Evolutionary conservation across 2,113 vertebrate genomes (phyloP).

Genomic region (Scomber scombrus): DNA sequence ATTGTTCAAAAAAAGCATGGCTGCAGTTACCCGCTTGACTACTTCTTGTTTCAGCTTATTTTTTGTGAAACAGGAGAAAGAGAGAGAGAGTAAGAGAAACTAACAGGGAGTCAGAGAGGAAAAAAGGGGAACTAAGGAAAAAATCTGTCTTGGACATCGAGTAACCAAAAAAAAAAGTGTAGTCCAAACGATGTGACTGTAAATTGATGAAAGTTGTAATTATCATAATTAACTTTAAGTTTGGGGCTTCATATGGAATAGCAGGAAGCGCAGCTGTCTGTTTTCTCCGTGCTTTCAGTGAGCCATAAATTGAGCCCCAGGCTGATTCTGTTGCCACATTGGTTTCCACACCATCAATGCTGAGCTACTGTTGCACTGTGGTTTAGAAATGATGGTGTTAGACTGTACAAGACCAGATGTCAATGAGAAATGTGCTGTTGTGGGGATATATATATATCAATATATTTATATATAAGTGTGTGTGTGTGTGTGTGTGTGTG

Average conservation of each 20-base stretch:
- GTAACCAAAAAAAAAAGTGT: constrained; percentile 34
- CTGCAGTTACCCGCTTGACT: constrained; percentile 68
- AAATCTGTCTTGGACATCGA: constrained; percentile 41
- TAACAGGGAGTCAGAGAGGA: not conserved
- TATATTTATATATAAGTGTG: too few species aligned
- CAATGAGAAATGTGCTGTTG: constrained; percentile 10
- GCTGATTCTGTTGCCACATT: constrained; percentile 49
- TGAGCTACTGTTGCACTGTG: constrained; percentile 50
- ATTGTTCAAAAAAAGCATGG: constrained; percentile 59
- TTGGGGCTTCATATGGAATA: constrained; percentile 47
- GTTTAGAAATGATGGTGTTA: constrained; percentile 22
- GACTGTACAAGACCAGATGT: constrained; percentile 21
- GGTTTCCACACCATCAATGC: constrained; percentile 48
- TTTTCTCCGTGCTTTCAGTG: constrained; percentile 31
- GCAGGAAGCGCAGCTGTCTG: constrained; percentile 54
- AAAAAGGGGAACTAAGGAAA: not conserved
- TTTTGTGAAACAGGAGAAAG: constrained; percentile 53
- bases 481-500: too few species aligned
- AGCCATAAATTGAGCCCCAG: constrained; percentile 47
- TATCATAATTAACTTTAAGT: constrained; percentile 60
- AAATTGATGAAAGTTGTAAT: constrained; percentile 68
- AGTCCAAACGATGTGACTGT: constrained; percentile 42
- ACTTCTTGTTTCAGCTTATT: constrained; percentile 66
- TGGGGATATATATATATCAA: not conserved
- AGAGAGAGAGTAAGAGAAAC: not conserved